Conservation (phyloP, 2,888 invertebrate species). For the Alentia gelatinosa region DNA sequence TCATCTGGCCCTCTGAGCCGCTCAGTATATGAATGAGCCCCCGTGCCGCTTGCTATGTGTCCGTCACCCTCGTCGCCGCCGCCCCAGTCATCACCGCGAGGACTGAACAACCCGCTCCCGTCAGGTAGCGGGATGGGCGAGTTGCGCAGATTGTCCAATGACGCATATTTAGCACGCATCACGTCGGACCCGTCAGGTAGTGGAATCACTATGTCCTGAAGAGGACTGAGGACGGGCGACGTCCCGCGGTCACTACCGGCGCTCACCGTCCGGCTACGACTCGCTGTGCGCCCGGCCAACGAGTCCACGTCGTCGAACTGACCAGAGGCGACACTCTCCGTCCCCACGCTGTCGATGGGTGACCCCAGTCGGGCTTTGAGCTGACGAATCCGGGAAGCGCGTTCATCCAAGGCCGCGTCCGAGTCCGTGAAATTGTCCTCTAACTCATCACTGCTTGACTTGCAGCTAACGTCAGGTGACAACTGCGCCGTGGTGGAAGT, state of each 20-base stretch:
- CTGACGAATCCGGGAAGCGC: background rate
- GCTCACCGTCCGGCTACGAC: background rate
- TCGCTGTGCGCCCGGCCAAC: background rate
- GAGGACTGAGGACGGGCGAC: background rate
- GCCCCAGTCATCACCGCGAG: background rate
- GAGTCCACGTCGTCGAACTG: conserved; percentile 31
- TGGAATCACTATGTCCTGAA: conserved; percentile 10
- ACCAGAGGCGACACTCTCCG: background rate
- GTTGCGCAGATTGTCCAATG: background rate
- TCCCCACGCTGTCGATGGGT: background rate
- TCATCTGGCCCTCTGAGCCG: background rate
- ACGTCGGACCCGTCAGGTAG: conserved; percentile 24
- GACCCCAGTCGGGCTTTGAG: background rate
- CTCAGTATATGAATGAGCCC: background rate
- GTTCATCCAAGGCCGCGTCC: background rate
- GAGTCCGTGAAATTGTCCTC: background rate
- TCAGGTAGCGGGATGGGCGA: conserved; percentile 28
- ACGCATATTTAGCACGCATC: background rate
- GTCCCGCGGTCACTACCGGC: background rate
- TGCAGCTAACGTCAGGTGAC: background rate
- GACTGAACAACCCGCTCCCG: background rate
- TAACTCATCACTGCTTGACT: background rate
- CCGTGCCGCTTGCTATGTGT: background rate
- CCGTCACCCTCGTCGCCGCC: background rate
- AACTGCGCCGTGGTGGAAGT: too few species aligned